phyloP scores from a whole-genome alignment of 2,113 vertebrate genomes.

The Oncorhynchus nerka region DNA sequence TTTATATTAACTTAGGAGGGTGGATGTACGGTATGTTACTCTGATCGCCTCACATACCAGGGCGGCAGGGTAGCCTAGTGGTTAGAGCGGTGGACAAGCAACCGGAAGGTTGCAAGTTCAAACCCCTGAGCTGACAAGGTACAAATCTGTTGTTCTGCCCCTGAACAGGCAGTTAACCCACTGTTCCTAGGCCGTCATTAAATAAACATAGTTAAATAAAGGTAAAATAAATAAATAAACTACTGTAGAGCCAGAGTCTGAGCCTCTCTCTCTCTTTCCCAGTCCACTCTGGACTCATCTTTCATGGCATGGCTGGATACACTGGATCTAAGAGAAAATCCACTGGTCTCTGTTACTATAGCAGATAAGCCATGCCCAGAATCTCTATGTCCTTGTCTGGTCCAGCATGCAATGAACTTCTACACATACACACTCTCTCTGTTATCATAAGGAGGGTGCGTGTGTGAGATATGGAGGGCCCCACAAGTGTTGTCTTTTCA shows the following conservation, averaged over 20 bases:
- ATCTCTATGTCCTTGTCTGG: constrained; percentile 20
- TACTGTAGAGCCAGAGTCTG: constrained; percentile 15
- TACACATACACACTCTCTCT: not conserved
- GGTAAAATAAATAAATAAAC: too few species aligned
- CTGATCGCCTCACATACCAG: constrained; percentile 19
- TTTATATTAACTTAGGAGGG: not conserved
- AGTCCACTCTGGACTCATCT: constrained; percentile 34
- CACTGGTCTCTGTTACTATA: constrained; percentile 29
- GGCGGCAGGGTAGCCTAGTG: too few species aligned
- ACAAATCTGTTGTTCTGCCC: too few species aligned
- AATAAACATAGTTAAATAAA: too few species aligned
- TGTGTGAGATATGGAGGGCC: not conserved
- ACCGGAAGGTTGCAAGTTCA: too few species aligned
- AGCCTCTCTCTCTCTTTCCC: constrained; percentile 10
- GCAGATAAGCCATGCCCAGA: constrained; percentile 36
- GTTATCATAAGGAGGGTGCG: not conserved
- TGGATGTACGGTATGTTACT: constrained; percentile 15
- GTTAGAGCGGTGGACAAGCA: too few species aligned
- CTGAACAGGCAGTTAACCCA: too few species aligned
- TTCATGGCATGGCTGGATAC: constrained; percentile 40
- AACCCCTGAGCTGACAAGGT: too few species aligned
- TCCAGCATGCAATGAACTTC: not conserved
- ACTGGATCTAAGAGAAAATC: not conserved
- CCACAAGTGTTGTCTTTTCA: not conserved
- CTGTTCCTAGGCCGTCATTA: too few species aligned